Base-by-base conservation (phyloP, 2,113 vertebrate species). In the Craseonycteris thonglongyai region DNA sequence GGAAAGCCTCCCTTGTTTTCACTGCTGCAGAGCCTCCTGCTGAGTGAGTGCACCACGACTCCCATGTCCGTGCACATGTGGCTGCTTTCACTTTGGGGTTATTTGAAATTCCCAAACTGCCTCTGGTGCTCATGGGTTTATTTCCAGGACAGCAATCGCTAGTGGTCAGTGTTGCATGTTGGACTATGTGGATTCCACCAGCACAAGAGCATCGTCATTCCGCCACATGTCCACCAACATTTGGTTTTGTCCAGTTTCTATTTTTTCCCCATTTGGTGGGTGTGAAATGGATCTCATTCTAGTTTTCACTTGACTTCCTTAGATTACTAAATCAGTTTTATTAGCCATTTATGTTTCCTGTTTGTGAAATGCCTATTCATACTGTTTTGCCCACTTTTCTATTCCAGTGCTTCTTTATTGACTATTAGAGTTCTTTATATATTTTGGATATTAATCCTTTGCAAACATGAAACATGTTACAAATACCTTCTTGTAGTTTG, bases 1-100 rank as follows among this genome's bases (percentile, higher is more conserved):
- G 33, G n/a, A 42, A 58, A 47, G 19, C 10, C 1, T 14, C 0
- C 3, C 18, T 38, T 0, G 0, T 61, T 33, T 35, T 18, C 3
- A 0, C 14, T 3, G 86, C 51, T 9, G 24, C 30, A 11, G 21
- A 22, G 15, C 0, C 13, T 51, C 30, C 69, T 19, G 42, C 35
- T 24, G 49, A 18, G 11, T 2, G 14, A 21, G 6, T 15, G 61
- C 22, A 4, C 61, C 49, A 49, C 1, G 11, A 30, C 33, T 59
- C 28, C 18, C 38, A 13, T n/a, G 11, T 38, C 24, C 9, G 19
- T 0, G 10, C 45, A 45, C 24, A 40, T 15, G 0, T 24, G 72
- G 15, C 35, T 7, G 7, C 4, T 54, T 69, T 22, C 1, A 3
- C 68, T 45, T 16, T 7, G 8, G 28, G 33, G 16, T 26, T 16